Evolutionary conservation across 2,113 vertebrate species (phyloP), one percentile per base, ranked within the genome.

Genomic region (Lota lota): DNA sequence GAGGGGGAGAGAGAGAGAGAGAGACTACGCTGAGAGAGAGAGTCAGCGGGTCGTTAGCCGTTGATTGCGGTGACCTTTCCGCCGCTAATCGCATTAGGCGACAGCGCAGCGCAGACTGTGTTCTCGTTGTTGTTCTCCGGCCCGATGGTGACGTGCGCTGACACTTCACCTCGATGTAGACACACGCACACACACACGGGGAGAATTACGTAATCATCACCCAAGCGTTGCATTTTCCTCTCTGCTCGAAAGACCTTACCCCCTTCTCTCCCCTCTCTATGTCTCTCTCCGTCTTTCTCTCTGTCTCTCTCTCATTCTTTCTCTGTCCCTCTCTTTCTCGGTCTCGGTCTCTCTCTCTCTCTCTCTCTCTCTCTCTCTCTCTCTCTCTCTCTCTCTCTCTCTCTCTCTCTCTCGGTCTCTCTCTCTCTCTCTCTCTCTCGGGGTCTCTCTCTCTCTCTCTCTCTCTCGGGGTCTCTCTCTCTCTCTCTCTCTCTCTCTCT

Each of bases 11-110:
- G 2, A 28, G 28, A 28, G 28, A 28, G 2, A 28, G 28, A 28
- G 28, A 28, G 28, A 28, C 28, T 28, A 2, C 28, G 18, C 58
- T 12, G 58, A n/a, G n/a, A n/a, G n/a, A 60, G 58, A 19, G n/a
- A 3, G 36, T 66, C 40, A 18, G 15, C 21, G 17, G 53, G 58
- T 12, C 12, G n/a, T 19, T 21, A 7, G 58, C 10, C 12, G 77
- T 61, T 85, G 78, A 85, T 83, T 83, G 76, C 74, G 69, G 1
- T 81, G 67, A 78, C 67, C 63, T 83, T 85, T 86, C 22, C 47
- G 5, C 28, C 20, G 81, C 59, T 73, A 81, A 76, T 74, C 50
- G 22, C 63, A 66, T 57, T 40, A 66, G 72, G 67, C 20, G 4
- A 61, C 77, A 18, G 21, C 53, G 67, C 78, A 70, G 63, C 69